A percentile compares a stretch with the other conserved stretches of the same genome.
phyloP scores from a whole-genome alignment of 2,797 vertebrate species.

The Argentina silus region DNA sequence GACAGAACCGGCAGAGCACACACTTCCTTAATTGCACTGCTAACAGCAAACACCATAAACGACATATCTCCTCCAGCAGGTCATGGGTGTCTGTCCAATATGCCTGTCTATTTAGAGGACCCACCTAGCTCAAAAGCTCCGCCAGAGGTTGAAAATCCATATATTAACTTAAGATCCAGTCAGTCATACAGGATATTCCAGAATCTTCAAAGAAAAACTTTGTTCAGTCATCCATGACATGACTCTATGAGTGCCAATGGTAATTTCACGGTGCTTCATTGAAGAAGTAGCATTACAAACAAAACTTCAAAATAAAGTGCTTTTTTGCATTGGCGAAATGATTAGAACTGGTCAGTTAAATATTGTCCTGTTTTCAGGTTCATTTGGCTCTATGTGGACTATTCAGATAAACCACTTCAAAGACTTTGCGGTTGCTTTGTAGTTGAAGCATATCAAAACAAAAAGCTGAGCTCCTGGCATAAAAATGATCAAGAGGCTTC shows the following conservation, averaged over 20 bases:
- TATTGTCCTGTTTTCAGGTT: slow-evolving; percentile 9
- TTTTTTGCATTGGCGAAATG: background rate
- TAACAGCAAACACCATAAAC: too few species aligned
- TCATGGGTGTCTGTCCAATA: too few species aligned
- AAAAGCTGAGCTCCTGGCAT: slow-evolving; percentile 4
- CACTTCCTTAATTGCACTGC: too few species aligned
- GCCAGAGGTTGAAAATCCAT: too few species aligned
- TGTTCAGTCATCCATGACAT: too few species aligned
- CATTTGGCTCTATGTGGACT: background rate
- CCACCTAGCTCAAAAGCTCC: too few species aligned
- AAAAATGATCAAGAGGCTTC: slow-evolving; percentile 6
- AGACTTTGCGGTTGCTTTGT: slow-evolving; percentile 20
- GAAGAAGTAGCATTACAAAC: background rate
- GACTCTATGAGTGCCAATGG: background rate
- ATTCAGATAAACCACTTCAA: slow-evolving; percentile 17
- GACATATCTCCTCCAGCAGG: too few species aligned
- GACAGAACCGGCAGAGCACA: too few species aligned
- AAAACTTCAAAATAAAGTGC: background rate
- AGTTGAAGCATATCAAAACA: slow-evolving; percentile 16
- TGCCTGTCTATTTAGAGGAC: too few species aligned
- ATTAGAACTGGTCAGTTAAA: background rate
- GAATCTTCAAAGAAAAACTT: too few species aligned
- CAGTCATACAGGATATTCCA: too few species aligned
- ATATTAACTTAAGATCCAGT: too few species aligned
- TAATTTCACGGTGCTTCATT: background rate